phyloP scores from a whole-genome alignment of 2,113 vertebrate genomes.

The Cyanocitta stelleri region DNA sequence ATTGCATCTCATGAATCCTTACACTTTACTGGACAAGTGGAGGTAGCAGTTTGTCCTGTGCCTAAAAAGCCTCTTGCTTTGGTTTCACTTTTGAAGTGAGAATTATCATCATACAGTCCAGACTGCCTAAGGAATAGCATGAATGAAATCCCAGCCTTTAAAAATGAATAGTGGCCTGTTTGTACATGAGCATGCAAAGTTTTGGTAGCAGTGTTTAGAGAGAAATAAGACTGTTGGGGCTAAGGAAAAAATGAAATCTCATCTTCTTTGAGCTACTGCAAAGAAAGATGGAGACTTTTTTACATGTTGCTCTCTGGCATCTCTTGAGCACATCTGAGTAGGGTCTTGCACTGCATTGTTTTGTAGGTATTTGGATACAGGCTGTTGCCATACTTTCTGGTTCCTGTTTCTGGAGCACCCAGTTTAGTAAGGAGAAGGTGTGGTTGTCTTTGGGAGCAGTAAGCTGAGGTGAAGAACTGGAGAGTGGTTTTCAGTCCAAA shows the following conservation, averaged over 20 bases:
- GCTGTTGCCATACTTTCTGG: not conserved
- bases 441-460: not conserved
- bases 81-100: not conserved
- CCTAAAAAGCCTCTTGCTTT: not conserved
- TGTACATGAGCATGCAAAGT: not conserved
- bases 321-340: not conserved
- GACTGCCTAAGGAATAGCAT: not conserved
- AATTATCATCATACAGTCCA: not conserved
- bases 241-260: not conserved
- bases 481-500: not conserved
- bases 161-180: not conserved
- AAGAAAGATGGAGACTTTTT: not conserved
- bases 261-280: not conserved
- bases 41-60: not conserved
- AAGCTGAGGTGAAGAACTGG: not conserved
- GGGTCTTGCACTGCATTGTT: not conserved
- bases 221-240: not conserved
- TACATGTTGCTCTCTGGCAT: not conserved
- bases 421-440: not conserved
- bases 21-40: not conserved
- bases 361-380: not conserved
- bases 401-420: not conserved
- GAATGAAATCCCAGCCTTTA: not conserved
- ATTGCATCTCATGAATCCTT: not conserved
- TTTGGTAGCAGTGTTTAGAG: not conserved